Base-by-base conservation (phyloP, 2,797 vertebrate genomes). In the Notamacropus eugenii region DNA sequence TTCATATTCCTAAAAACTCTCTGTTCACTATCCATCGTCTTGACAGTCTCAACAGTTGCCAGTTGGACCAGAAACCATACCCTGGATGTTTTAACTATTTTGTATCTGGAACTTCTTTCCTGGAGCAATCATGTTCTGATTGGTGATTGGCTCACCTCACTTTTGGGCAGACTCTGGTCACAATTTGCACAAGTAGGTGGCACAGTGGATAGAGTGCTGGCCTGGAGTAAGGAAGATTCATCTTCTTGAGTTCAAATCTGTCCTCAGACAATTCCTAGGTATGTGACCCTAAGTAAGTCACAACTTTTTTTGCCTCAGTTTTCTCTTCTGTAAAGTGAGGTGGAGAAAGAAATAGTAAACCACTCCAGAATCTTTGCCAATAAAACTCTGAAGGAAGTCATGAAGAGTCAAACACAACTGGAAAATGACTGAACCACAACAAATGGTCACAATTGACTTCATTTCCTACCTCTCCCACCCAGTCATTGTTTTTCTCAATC, bases 381-480 rank as follows among this genome's bases (percentile, higher is more conserved):
- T n/a, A 67, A 67, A n/a, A n/a, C 4, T 34, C 62, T 4, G 5
- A 67, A 67, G 16, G 62, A 34, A 16, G 16, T 67, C 16, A n/a
- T n/a, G 0, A 67, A 67, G 62, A n/a, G 14, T n/a, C 62, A n/a
- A n/a, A n/a, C 62, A 19, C 10, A 29, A n/a, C 34, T 19, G 14
- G 2, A 67, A 67, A 67, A n/a, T 67, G 34, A 67, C 62, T n/a
- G 5, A 5, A n/a, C 14, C n/a, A n/a, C 29, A 62, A 34, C 62
- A 8, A n/a, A 13, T 19, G 16, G 34, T 16, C 34, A 19, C 14
- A n/a, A 22, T 67, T 67, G 6, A n/a, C 34, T 67, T 67, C 34
- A 6, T n/a, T n/a, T 5, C 34, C 4, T n/a, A 19, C 1, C 34
- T 19, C 16, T 34, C 13, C 4, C 1, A 1, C 14, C 4, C 14